phyloP scores from a whole-genome alignment of 2,888 invertebrate species.

The Prosapia bicincta region DNA sequence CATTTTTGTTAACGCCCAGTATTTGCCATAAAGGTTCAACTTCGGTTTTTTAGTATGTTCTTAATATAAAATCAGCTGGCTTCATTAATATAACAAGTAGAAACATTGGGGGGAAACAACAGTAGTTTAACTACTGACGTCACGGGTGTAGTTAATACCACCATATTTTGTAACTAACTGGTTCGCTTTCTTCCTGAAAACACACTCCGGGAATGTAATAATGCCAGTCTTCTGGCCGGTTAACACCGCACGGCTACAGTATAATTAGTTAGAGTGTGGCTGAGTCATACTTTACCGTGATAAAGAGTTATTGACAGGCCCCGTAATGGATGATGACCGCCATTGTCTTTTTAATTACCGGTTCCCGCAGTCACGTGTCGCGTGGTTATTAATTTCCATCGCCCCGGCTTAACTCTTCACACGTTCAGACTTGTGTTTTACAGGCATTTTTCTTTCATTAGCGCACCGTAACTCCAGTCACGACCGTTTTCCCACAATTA shows the following conservation, averaged over 20 bases:
- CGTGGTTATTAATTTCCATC: neutral
- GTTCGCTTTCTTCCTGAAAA: too few species aligned
- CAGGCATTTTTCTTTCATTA: neutral
- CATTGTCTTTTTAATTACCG: neutral
- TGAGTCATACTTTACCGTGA: neutral
- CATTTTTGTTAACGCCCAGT: too few species aligned
- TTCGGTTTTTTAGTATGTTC: too few species aligned
- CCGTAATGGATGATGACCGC: neutral
- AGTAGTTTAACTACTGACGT: too few species aligned
- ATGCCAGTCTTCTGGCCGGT: too few species aligned
- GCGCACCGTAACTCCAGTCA: neutral
- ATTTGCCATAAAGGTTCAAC: too few species aligned
- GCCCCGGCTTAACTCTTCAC: neutral
- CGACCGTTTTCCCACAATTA: neutral
- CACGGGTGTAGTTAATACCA: too few species aligned
- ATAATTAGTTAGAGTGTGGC: neutral
- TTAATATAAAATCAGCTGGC: too few species aligned
- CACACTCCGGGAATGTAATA: too few species aligned
- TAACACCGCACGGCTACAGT: neutral
- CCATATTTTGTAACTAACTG: too few species aligned
- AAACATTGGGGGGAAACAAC: too few species aligned
- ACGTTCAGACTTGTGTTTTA: neutral
- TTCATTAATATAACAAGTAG: too few species aligned
- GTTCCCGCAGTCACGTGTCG: neutral
- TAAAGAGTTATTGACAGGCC: neutral